Percentiles rank a stretch among this genome's conserved stretches.
These are phyloP conservation scores for Pyrrhia umbra DNA, from an alignment of 2,888 invertebrate genomes.

Conservation along the genomic window DNA sequence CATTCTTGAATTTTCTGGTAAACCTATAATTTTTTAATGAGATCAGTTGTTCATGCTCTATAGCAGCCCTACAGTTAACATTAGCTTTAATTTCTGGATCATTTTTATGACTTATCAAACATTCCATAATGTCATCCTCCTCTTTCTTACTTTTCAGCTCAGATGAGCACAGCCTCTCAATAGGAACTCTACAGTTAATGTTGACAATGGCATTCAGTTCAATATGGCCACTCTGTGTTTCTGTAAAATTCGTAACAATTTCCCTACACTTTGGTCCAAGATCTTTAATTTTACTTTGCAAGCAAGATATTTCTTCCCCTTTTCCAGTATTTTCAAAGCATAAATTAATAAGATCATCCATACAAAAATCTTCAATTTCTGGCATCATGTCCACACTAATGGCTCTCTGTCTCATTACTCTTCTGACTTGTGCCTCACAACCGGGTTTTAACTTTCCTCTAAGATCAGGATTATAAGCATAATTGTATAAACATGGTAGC, in stretches of 20 bases:
- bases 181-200: slow-evolving; percentile 94
- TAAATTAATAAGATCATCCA: slow-evolving; percentile 95
- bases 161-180: slow-evolving; percentile 93
- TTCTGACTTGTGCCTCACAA: slow-evolving; percentile 94
- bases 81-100: slow-evolving; percentile 94
- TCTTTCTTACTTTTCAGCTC: slow-evolving; percentile 93
- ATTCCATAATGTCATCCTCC: slow-evolving; percentile 97
- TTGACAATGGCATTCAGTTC: slow-evolving; percentile 97
- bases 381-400: slow-evolving; percentile 98
- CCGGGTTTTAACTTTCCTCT: slow-evolving; percentile 89
- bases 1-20: slow-evolving; percentile 98
- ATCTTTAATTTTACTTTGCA: slow-evolving; percentile 95
- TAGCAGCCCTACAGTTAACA: slow-evolving; percentile 96
- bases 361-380: slow-evolving; percentile 97
- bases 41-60: slow-evolving; percentile 99
- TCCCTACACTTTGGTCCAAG: slow-evolving; percentile 92
- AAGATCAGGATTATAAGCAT: slow-evolving; percentile 90
- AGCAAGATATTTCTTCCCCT: slow-evolving; percentile 97
- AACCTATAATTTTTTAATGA: slow-evolving; percentile 98
- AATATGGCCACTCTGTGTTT: slow-evolving; percentile 96
- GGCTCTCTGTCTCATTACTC: slow-evolving; percentile 98
- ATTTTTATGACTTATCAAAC: slow-evolving; percentile 97
- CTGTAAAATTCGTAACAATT: slow-evolving; percentile 95
- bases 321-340: slow-evolving; percentile 96
- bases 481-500: slow-evolving; percentile 96